These are phyloP conservation scores for Poeciliopsis turrubarensis DNA, from an alignment of 2,113 vertebrate species.

Conservation along the genomic window DNA sequence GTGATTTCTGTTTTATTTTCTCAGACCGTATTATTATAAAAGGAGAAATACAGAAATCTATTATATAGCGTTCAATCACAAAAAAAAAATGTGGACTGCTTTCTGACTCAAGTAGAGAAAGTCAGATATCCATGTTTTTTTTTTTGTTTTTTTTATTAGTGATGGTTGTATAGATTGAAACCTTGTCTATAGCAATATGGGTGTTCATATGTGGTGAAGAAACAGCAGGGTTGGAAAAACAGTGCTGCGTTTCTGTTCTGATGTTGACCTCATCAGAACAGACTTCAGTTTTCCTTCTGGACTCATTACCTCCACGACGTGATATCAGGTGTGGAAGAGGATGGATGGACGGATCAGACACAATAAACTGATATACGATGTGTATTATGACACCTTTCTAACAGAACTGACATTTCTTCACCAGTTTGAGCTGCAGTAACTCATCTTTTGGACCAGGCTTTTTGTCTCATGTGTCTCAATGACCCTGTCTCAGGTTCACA, in stretches of 20 bases:
- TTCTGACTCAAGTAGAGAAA: background rate
- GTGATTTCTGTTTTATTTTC: slow-evolving; percentile 20
- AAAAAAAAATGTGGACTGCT: background rate
- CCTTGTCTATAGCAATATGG: background rate
- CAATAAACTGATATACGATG: background rate
- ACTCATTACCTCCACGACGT: background rate
- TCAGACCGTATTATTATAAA: slow-evolving; percentile 45
- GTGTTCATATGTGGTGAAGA: background rate
- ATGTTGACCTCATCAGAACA: background rate
- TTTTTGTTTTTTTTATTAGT: too few relatives aligned
- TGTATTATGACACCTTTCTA: too few relatives aligned
- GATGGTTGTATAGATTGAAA: background rate
- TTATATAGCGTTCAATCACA: slow-evolving; percentile 34
- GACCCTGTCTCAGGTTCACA: background rate
- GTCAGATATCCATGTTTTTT: background rate
- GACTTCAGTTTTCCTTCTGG: background rate
- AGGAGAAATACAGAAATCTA: slow-evolving; percentile 49
- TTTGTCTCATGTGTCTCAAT: background rate
- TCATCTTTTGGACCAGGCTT: background rate
- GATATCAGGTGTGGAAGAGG: too few relatives aligned
- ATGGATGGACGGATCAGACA: background rate
- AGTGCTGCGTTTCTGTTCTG: background rate
- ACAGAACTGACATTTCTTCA: background rate
- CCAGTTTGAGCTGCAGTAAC: background rate
- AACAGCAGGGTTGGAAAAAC: background rate